These are phyloP conservation scores for Gorsachius goisagi DNA, from an alignment of 2,113 vertebrate species.

Conservation along the genomic window DNA sequence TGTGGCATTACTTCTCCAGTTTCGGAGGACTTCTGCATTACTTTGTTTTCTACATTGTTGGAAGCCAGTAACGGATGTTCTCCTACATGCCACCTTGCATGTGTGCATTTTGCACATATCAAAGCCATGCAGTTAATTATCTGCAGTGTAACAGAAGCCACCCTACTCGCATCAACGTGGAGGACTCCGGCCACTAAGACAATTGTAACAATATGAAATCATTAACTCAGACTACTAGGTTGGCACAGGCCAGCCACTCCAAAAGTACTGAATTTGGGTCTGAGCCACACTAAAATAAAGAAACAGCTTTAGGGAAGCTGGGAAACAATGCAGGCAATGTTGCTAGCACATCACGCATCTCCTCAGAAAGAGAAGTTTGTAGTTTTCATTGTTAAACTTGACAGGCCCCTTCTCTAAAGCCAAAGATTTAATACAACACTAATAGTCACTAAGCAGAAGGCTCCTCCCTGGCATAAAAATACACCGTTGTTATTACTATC, in stretches of 20 bases:
- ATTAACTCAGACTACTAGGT: constrained; percentile 10
- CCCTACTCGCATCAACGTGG: accelerated
- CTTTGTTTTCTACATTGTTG: neutral
- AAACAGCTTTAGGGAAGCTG: neutral
- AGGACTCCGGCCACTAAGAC: neutral
- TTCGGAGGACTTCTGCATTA: neutral
- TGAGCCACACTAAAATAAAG: neutral
- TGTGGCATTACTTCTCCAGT: neutral
- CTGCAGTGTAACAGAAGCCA: neutral
- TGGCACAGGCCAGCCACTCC: neutral
- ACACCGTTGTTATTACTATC: neutral
- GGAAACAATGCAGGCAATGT: neutral
- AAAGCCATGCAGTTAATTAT: neutral
- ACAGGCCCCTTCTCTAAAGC: neutral
- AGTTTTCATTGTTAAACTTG: constrained; percentile 12
- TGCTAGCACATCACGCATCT: neutral
- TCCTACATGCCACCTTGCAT: neutral
- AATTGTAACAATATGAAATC: neutral
- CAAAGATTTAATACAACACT: neutral
- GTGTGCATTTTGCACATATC: neutral
- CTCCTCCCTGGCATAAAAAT: neutral
- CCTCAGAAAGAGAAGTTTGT: neutral
- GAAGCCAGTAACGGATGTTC: neutral
- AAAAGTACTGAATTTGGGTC: neutral
- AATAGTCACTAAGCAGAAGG: neutral